These are phyloP conservation scores for Schizaphis graminum DNA, from an alignment of 2,888 invertebrate species.

Conservation along the genomic window DNA sequence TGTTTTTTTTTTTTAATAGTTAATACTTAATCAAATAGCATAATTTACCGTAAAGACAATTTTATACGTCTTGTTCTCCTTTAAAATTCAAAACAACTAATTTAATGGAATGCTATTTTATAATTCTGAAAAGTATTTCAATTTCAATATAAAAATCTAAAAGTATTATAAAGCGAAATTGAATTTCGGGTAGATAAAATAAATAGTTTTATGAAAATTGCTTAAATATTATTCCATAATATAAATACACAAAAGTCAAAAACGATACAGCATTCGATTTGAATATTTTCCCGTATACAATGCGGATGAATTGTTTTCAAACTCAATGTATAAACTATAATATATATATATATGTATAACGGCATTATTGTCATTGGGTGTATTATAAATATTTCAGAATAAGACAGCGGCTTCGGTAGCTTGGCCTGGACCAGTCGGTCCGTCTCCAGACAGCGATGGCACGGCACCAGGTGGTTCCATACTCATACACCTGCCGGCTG, in stretches of 20 bases:
- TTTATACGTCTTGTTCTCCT: background rate
- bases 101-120: background rate
- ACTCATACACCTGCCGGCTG: constrained; percentile 76
- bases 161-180: background rate
- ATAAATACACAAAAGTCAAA: background rate
- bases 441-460: constrained; percentile 72
- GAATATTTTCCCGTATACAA: background rate
- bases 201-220: constrained; percentile 1
- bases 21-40: background rate
- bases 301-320: background rate
- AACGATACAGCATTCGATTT: background rate
- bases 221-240: background rate
- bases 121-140: constrained; percentile 5
- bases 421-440: constrained; percentile 74
- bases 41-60: background rate
- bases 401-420: constrained; percentile 68
- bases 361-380: background rate
- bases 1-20: background rate
- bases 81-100: background rate
- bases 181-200: background rate
- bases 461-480: constrained; percentile 71
- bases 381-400: constrained; percentile 44
- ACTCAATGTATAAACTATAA: background rate
- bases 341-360: background rate
- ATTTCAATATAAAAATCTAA: background rate